Conservation (phyloP, 2,113 vertebrate species). For the Paralichthys olivaceus region DNA sequence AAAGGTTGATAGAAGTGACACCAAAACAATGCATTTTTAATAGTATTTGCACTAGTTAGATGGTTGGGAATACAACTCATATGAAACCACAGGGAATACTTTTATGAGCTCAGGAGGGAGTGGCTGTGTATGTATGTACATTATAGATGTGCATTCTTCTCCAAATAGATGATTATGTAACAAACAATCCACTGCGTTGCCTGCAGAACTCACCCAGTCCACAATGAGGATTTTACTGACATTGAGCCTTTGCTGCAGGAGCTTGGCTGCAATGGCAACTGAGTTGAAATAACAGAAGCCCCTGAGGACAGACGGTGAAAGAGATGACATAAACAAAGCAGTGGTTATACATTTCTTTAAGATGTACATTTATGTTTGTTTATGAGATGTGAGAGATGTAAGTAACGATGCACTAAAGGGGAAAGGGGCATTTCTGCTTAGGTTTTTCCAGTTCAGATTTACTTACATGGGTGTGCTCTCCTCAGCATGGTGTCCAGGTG, state of each 20-base stretch:
- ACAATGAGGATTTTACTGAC: conserved; percentile 98
- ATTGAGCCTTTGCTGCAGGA: conserved; percentile 93
- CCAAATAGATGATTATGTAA: not conserved
- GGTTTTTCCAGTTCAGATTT: not conserved
- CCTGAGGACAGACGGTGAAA: conserved; percentile 77
- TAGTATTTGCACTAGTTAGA: not conserved
- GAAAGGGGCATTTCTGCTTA: too few species aligned
- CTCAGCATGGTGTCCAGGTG: conserved; percentile 96
- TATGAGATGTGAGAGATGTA: not conserved
- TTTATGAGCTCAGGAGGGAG: not conserved
- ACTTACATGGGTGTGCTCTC: conserved; percentile 98
- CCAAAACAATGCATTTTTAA: too few species aligned
- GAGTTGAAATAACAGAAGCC: conserved; percentile 99
- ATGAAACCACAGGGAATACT: not conserved
- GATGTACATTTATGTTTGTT: not conserved
- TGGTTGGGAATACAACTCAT: not conserved
- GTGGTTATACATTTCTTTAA: not conserved
- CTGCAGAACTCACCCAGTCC: conserved; percentile 91
- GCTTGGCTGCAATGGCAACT: conserved; percentile 94
- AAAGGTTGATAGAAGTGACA: too few species aligned
- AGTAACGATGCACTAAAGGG: not conserved
- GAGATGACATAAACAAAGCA: not conserved
- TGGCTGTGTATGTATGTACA: not conserved
- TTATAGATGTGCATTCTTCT: not conserved
- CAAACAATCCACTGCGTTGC: not conserved